phyloP scores from a whole-genome alignment of 2,888 invertebrate genomes.

The Euplagia quadripunctaria region DNA sequence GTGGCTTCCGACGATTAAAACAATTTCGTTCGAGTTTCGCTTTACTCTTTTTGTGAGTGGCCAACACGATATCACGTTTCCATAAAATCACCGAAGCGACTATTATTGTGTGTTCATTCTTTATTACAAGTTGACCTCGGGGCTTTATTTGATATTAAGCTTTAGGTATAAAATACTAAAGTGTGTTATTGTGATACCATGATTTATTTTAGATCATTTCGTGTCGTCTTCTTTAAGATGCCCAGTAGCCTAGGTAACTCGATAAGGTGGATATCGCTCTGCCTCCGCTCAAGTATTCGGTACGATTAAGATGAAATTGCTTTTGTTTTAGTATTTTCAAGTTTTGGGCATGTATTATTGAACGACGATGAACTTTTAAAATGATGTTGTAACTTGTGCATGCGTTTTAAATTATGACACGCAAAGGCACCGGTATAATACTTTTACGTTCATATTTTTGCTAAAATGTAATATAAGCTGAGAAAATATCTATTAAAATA shows the following conservation, averaged over 20 bases:
- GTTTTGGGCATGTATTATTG: conserved; percentile 58
- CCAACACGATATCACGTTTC: conserved; percentile 86
- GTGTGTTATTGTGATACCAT: conserved; percentile 37
- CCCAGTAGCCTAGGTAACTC: conserved; percentile 87
- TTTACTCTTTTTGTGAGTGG: conserved; percentile 84
- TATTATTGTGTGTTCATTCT: conserved; percentile 73
- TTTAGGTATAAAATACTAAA: conserved; percentile 43
- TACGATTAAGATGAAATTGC: conserved; percentile 82
- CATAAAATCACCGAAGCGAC: conserved; percentile 86
- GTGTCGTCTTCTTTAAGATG: conserved; percentile 60
- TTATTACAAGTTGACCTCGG: conserved; percentile 66
- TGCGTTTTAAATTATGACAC: conserved; percentile 23
- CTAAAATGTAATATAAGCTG: background rate
- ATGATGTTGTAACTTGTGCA: conserved; percentile 47
- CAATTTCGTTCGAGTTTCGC: conserved; percentile 82
- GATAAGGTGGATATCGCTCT: conserved; percentile 85
- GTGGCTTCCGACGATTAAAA: conserved; percentile 85
- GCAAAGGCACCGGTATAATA: background rate
- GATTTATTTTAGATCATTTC: conserved; percentile 58
- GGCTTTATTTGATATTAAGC: conserved; percentile 42
- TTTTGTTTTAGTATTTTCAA: conserved; percentile 78
- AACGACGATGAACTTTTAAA: conserved; percentile 49
- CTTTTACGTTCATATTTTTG: background rate
- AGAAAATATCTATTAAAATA: too few species aligned
- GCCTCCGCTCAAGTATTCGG: conserved; percentile 83